phyloP scores from a whole-genome alignment of 2,888 invertebrate species.

The Agrypnus murinus region DNA sequence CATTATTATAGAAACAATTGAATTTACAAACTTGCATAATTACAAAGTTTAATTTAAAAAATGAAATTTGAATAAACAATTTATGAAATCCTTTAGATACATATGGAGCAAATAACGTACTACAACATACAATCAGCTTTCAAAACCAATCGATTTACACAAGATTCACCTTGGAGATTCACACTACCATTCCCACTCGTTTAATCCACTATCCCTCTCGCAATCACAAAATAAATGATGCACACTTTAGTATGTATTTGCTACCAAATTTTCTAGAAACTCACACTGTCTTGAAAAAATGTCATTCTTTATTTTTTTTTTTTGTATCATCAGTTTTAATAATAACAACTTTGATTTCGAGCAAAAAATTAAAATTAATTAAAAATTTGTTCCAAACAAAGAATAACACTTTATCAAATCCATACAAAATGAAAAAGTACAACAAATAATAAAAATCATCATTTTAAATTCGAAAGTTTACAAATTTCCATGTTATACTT shows the following conservation, averaged over 20 bases:
- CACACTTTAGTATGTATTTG: conserved; percentile 67
- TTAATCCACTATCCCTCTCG: conserved; percentile 46
- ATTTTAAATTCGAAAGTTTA: background rate
- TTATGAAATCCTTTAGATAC: conserved; percentile 56
- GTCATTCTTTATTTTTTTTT: conserved; percentile 38
- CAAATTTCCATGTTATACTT: conserved; percentile 29
- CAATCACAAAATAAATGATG: conserved; percentile 49
- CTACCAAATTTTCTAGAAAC: conserved; percentile 55
- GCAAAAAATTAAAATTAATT: background rate
- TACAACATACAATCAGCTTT: conserved; percentile 61
- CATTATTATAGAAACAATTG: too few species aligned
- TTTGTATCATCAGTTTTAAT: too few species aligned
- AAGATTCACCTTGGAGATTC: conserved; percentile 49
- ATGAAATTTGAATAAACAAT: too few species aligned
- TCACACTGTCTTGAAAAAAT: conserved; percentile 58
- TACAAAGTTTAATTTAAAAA: too few species aligned
- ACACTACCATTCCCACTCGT: conserved; percentile 31
- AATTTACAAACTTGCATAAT: too few species aligned
- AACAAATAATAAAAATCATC: conserved; percentile 11
- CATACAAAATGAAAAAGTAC: conserved; percentile 46
- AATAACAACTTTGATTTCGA: too few species aligned
- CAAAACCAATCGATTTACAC: conserved; percentile 13
- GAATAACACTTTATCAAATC: conserved; percentile 46
- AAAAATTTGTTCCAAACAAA: conserved; percentile 26
- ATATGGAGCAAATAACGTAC: conserved; percentile 67